phyloP scores from a whole-genome alignment of 2,797 vertebrate genomes.

The Silurus aristotelis region DNA sequence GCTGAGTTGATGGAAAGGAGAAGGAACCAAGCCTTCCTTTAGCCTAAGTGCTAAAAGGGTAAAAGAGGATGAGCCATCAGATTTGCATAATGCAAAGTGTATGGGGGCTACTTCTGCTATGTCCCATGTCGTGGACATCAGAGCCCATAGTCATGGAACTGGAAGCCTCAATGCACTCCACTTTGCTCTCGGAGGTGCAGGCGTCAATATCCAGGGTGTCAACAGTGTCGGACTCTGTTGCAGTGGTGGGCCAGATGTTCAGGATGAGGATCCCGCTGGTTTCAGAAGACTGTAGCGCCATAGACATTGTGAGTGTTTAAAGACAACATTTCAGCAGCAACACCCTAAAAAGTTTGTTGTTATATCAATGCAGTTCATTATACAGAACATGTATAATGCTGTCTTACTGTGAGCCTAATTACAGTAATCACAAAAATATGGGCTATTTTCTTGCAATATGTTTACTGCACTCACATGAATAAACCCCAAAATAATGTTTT shows the following conservation, averaged over 20 bases:
- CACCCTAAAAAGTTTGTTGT: not conserved
- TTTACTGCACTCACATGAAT: not conserved
- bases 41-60: slow-evolving; percentile 29
- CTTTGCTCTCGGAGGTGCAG: slow-evolving; percentile 82
- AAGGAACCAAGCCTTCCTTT: slow-evolving; percentile 27
- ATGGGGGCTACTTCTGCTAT: slow-evolving; percentile 38
- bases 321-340: not conserved
- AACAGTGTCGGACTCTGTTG: slow-evolving; percentile 84
- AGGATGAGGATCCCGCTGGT: slow-evolving; percentile 83
- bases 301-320: slow-evolving; percentile 41
- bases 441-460: not conserved
- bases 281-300: slow-evolving; percentile 62
- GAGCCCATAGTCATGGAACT: slow-evolving; percentile 85
- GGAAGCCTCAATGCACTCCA: slow-evolving; percentile 95
- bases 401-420: not conserved
- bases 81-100: slow-evolving; percentile 38
- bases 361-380: not conserved
- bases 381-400: not conserved
- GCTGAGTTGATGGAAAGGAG: slow-evolving; percentile 28
- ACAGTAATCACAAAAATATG: not conserved
- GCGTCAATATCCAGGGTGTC: slow-evolving; percentile 25
- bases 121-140: slow-evolving; percentile 36
- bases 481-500: not conserved
- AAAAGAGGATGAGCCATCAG: slow-evolving; percentile 37
- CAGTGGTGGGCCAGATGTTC: slow-evolving; percentile 88